Evolutionary conservation across 1,140 invertebrate genomes (phyloP).

Genomic region (Bursaphelenchus mucronatus): DNA sequence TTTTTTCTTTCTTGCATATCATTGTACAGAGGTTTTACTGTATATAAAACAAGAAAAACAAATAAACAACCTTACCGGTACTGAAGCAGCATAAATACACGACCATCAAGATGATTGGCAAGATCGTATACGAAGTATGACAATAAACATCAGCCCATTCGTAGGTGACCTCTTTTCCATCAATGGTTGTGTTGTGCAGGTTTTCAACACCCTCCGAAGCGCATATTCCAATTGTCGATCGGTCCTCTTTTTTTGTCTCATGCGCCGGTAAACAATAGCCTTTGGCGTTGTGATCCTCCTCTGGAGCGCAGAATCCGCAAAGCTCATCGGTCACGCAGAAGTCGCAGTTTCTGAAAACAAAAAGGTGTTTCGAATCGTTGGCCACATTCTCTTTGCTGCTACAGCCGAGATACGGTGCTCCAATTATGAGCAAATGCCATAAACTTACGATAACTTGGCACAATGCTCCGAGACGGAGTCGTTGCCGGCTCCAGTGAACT

Average conservation of each 20-base stretch:
- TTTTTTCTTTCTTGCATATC: too few species aligned
- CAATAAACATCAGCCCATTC: conserved; percentile 50
- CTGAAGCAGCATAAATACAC: conserved; percentile 46
- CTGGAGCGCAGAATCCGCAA: conserved; percentile 42
- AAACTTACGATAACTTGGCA: background rate
- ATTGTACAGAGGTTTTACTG: too few species aligned
- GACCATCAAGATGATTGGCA: conserved; percentile 53
- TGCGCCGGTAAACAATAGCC: conserved; percentile 42
- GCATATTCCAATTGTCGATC: conserved; percentile 20
- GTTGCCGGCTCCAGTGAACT: conserved; percentile 2
- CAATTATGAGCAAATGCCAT: background rate
- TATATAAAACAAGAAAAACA: too few species aligned
- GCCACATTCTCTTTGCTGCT: background rate
- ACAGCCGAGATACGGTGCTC: background rate
- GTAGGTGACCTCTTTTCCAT: conserved; percentile 15
- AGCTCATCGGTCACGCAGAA: conserved; percentile 47
- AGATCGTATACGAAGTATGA: conserved; percentile 37
- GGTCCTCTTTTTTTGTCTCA: conserved; percentile 4
- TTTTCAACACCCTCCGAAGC: background rate
- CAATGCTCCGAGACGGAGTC: background rate
- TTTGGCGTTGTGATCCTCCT: background rate
- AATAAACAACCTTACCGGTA: conserved; percentile 30
- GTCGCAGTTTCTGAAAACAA: conserved; percentile 45
- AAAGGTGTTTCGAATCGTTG: too few species aligned
- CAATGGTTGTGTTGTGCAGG: background rate